Evolutionary conservation across 2,888 invertebrate species (phyloP).

Genomic region (Platerodrilus igneus): DNA sequence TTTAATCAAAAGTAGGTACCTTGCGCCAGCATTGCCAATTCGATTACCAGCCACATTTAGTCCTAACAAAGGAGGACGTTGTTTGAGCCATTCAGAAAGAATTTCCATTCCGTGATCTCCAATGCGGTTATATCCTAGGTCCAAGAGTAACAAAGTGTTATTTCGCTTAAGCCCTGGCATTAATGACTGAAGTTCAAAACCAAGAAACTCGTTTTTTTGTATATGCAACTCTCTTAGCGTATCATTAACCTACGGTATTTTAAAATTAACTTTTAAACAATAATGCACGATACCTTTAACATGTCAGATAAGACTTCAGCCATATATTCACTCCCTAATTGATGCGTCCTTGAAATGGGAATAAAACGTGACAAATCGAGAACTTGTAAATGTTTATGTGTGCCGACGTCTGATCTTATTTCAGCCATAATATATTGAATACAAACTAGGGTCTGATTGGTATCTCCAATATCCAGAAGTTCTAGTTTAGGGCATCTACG

Average conservation of each 20-base stretch:
- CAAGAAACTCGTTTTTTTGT: constrained; percentile 57
- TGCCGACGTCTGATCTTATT: constrained; percentile 34
- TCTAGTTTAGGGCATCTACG: constrained; percentile 48
- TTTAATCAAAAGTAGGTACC: constrained; percentile 38
- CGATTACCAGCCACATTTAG: constrained; percentile 56
- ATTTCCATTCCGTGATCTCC: constrained; percentile 56
- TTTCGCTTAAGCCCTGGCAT: constrained; percentile 52
- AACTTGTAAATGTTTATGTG: constrained; percentile 35
- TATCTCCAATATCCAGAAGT: constrained; percentile 55
- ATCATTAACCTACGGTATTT: constrained; percentile 39
- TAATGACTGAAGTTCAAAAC: constrained; percentile 58
- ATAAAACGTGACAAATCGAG: constrained; percentile 43
- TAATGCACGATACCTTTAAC: too few species aligned
- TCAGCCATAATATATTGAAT: constrained; percentile 40
- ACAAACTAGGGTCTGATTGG: constrained; percentile 54
- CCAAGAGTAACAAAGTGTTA: constrained; percentile 53
- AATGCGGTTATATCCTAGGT: constrained; percentile 58
- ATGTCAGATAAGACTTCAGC: constrained; percentile 40
- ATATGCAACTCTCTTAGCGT: constrained; percentile 54
- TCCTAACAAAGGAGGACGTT: constrained; percentile 50
- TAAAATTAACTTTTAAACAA: neutral
- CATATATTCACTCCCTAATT: constrained; percentile 37
- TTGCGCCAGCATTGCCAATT: constrained; percentile 55
- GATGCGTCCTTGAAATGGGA: constrained; percentile 33
- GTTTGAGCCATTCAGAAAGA: constrained; percentile 52